Conservation (phyloP, 2,113 vertebrate species). For the Antidorcas marsupialis region DNA sequence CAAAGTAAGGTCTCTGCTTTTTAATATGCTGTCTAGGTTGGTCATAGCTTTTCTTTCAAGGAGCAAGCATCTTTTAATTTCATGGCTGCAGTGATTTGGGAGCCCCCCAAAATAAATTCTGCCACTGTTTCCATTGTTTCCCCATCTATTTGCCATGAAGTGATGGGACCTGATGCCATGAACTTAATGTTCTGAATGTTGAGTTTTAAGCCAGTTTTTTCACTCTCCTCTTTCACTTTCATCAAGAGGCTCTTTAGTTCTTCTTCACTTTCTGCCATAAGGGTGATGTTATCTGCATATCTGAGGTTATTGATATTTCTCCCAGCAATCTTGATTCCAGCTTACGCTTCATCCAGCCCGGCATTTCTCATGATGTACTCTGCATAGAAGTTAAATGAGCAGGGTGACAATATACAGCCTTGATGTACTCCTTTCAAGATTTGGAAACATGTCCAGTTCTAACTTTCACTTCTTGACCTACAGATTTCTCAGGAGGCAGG, state of each 20-base stretch:
- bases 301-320: background rate
- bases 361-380: background rate
- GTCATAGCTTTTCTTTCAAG: background rate
- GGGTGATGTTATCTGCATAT: background rate
- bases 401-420: background rate
- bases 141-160: background rate
- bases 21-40: background rate
- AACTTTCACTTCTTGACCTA: background rate
- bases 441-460: background rate
- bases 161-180: background rate
- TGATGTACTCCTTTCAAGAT: background rate
- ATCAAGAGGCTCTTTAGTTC: background rate
- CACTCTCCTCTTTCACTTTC: background rate
- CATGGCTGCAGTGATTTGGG: background rate
- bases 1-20: background rate
- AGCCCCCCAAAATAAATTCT: background rate
- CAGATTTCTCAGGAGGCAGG: background rate
- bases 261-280: background rate
- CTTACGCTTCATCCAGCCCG: background rate
- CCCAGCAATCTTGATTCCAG: background rate
- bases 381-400: background rate
- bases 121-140: background rate
- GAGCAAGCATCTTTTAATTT: background rate
- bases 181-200: background rate
- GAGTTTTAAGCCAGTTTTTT: background rate